Evolutionary conservation across 2,113 vertebrate species (phyloP).

Genomic region (Platysteira castanea): DNA sequence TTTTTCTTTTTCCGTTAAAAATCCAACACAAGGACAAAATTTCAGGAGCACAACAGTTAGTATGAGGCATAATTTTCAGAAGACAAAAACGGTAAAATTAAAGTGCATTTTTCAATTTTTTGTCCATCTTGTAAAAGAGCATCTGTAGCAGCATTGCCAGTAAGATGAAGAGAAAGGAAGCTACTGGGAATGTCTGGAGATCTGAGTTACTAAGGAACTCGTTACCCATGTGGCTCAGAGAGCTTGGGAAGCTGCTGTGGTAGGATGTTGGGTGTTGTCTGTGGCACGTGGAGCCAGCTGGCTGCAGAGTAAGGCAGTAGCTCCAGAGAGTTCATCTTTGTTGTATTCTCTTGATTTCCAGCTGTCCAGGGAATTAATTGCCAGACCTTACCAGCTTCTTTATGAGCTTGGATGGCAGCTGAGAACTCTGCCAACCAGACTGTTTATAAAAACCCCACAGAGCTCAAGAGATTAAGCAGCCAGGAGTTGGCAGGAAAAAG

Average conservation of each 20-base stretch:
- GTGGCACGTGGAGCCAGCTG: background rate
- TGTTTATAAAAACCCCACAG: background rate
- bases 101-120: background rate
- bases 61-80: background rate
- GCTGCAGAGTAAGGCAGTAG: background rate
- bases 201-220: background rate
- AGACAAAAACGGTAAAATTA: background rate
- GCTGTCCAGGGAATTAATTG: background rate
- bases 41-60: background rate
- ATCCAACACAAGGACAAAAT: background rate
- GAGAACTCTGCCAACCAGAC: background rate
- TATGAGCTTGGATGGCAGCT: background rate
- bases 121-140: background rate
- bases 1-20: background rate
- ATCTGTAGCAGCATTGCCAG: background rate
- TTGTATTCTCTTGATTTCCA: background rate
- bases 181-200: background rate
- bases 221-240: rapidly evolving
- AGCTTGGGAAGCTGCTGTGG: background rate
- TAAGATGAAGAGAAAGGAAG: background rate
- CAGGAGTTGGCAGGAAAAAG: background rate
- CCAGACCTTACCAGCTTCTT: background rate
- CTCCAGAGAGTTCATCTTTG: background rate
- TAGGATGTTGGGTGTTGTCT: background rate
- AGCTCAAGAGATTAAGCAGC: background rate